These are phyloP conservation scores for Caenorhabditis inopinata DNA, from an alignment of 1,140 invertebrate genomes.

Conservation along the genomic window DNA sequence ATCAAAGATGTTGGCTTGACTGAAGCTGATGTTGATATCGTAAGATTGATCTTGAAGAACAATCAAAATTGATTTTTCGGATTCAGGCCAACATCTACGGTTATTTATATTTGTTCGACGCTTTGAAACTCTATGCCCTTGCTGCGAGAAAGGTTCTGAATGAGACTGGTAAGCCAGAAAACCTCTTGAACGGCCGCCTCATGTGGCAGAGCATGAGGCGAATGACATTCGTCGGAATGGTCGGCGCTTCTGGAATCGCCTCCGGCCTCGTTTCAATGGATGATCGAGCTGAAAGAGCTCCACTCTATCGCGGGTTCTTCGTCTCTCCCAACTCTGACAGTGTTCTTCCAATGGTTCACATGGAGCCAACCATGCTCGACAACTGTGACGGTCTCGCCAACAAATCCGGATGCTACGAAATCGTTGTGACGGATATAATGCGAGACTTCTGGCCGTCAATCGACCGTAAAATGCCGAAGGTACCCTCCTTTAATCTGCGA, in stretches of 20 bases:
- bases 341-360: slow-evolving; percentile 63
- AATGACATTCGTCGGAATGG: slow-evolving; percentile 60
- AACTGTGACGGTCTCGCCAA: slow-evolving; percentile 63
- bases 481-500: slow-evolving; percentile 14
- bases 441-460: slow-evolving; percentile 63
- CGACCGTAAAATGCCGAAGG: slow-evolving; percentile 58
- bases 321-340: slow-evolving; percentile 61
- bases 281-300: slow-evolving; percentile 63
- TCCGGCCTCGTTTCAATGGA: slow-evolving; percentile 61
- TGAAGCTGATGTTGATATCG: slow-evolving; percentile 59
- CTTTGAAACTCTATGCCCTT: slow-evolving; percentile 61
- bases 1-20: slow-evolving; percentile 57
- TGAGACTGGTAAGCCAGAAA: slow-evolving; percentile 51
- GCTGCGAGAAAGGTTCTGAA: slow-evolving; percentile 58
- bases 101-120: slow-evolving; percentile 62
- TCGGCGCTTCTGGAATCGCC: slow-evolving; percentile 53
- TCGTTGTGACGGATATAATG: slow-evolving; percentile 63
- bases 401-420: slow-evolving; percentile 61
- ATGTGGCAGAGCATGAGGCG: slow-evolving; percentile 64
- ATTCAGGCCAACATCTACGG: slow-evolving; percentile 63
- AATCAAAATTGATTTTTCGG: neutral
- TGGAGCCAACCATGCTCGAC: slow-evolving; percentile 54
- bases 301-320: slow-evolving; percentile 62
- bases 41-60: slow-evolving; percentile 8
- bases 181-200: slow-evolving; percentile 53